Evolutionary conservation across 1,140 invertebrate species (phyloP).

Genomic region (Drosophila kikkawai): DNA sequence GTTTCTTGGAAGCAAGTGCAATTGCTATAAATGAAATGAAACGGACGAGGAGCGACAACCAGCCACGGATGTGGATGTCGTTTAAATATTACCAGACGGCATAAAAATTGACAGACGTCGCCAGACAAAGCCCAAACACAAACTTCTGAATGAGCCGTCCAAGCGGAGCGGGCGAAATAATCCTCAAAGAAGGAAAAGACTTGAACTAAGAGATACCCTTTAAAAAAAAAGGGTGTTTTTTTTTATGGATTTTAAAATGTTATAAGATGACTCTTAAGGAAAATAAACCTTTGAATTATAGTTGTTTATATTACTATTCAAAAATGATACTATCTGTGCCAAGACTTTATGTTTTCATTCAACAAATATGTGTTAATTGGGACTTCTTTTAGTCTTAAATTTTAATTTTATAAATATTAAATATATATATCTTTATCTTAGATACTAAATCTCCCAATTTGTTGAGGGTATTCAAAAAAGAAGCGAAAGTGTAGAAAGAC

Average conservation of each 20-base stretch:
- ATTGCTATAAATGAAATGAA: conserved; percentile 62
- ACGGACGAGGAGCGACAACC: conserved; percentile 41
- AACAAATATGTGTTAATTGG: neutral
- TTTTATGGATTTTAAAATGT: neutral
- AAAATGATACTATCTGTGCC: no score
- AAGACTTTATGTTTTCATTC: neutral
- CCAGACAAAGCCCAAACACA: conserved; percentile 62
- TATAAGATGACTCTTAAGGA: neutral
- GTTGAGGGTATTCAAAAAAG: conserved; percentile 14
- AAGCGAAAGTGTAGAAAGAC: conserved; percentile 61
- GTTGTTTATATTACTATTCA: no score
- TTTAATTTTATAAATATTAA: neutral
- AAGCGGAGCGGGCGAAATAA: conserved; percentile 16
- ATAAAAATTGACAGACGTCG: conserved; percentile 80
- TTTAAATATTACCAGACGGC: conserved; percentile 80
- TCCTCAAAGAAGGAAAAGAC: neutral
- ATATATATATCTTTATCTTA: neutral
- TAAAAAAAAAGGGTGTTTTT: neutral
- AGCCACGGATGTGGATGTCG: conserved; percentile 75
- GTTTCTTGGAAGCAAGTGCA: conserved; percentile 78
- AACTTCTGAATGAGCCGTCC: conserved; percentile 60
- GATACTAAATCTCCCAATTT: neutral
- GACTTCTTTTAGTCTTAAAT: neutral
- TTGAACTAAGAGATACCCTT: conserved; percentile 1
- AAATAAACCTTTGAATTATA: neutral